Base-by-base conservation (phyloP, 2,888 invertebrate species). In the Eupsilia transversa region DNA sequence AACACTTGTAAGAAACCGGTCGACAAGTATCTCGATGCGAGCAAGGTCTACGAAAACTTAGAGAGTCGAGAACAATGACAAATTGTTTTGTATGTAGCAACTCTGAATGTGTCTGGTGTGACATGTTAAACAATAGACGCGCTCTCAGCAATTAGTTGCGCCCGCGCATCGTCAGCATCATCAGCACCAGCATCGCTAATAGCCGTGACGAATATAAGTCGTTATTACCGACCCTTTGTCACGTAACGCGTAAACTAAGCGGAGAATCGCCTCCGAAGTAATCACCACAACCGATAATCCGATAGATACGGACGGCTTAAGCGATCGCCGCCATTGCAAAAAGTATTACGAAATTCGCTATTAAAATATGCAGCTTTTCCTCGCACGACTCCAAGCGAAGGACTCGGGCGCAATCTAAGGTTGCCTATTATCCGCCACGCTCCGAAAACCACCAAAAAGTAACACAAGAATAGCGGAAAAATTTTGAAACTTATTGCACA, bases 371-470 rank as follows among this genome's bases (percentile, higher is more conserved):
- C 93, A 93, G 94, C 94, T 95, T 93, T 96, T 96, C 94, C 94
- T 92, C 92, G 93, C 91, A 92, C 92, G 91, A 91, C 92, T 90
- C 90, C 72, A 88, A 89, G 87, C 94, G 95, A 96, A 96, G 96
- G 96, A 96, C 96, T 94, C 92, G 92, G 92, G 93, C 93, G 95
- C 94, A 94, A 94, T 94, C 93, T 95, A 95, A 95, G 96, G 96
- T 95, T 95, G 94, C 94, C 95, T 95, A 95, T 95, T 95, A 94
- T 93, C 92, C 95, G 96, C 95, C 93, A 96, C 96, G 96, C 96
- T 96, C 96, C 96, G 96, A 96, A 96, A 96, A 96, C 82, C 96
- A 96, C 91, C 93, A 94, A 96, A 96, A 95, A 94, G 95, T 94
- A 95, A 93, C 93, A 93, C 92, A 93, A 93, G 93, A 94, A 92